Evolutionary conservation across 2,113 vertebrate species (phyloP).

Genomic region (Pteropus alecto): DNA sequence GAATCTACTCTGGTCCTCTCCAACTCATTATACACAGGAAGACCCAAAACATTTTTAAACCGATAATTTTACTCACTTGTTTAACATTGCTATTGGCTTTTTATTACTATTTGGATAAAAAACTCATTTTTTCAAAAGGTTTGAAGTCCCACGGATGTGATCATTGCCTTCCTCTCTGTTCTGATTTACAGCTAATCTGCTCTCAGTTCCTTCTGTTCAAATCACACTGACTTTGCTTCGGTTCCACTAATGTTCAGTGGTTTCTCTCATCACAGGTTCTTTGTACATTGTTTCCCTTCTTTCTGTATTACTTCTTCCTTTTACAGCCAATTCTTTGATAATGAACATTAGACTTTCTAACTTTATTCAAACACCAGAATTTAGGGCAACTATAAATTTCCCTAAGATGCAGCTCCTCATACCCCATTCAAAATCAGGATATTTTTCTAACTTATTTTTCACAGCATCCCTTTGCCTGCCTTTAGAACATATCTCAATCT

Average conservation of each 20-base stretch:
- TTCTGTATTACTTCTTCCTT: neutral
- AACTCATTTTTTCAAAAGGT: neutral
- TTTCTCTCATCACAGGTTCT: neutral
- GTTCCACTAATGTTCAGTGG: neutral
- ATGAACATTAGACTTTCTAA: neutral
- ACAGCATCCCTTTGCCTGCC: neutral
- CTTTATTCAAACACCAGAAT: neutral
- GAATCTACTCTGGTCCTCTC: neutral
- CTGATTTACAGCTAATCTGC: neutral
- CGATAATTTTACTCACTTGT: neutral
- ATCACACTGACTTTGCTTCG: neutral
- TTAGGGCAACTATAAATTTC: neutral
- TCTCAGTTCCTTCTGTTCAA: neutral
- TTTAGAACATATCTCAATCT: neutral
- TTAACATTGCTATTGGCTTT: neutral
- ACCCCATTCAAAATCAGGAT: neutral
- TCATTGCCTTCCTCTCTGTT: neutral
- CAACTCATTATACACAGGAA: neutral
- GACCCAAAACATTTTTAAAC: neutral
- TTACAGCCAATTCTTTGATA: neutral
- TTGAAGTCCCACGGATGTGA: neutral
- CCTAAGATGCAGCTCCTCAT: neutral
- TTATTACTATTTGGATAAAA: neutral
- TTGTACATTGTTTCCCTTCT: neutral
- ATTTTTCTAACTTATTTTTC: neutral